A percentile compares a stretch with the other conserved stretches of the same genome.
These are phyloP conservation scores for Carcina quercana DNA, from an alignment of 2,888 invertebrate species.

Conservation along the genomic window DNA sequence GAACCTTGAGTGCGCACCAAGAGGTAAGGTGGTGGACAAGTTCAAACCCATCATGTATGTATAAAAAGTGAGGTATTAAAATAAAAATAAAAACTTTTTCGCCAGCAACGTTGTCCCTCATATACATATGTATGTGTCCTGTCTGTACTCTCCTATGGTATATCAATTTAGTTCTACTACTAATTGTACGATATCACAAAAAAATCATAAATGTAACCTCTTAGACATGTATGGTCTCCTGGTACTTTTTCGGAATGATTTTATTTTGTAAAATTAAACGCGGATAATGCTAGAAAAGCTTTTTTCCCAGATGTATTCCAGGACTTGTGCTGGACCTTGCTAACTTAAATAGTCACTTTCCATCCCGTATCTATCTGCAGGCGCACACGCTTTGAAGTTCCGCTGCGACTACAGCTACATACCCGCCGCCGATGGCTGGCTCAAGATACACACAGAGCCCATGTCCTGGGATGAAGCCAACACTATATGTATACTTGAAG, in stretches of 20 bases:
- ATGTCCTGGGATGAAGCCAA: conserved; percentile 29
- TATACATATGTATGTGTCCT: no score
- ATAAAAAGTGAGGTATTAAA: no score
- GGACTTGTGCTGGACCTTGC: neutral
- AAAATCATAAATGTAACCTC: neutral
- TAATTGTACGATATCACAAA: no score
- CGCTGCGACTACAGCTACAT: conserved; percentile 26
- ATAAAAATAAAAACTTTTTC: no score
- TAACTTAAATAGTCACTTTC: neutral
- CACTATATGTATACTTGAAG: conserved; percentile 28
- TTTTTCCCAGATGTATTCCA: neutral
- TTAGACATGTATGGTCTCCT: neutral
- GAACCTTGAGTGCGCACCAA: no score
- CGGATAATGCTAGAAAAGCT: neutral
- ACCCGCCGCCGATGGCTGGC: conserved; percentile 22
- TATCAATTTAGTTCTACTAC: no score
- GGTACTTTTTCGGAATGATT: neutral
- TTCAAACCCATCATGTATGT: no score
- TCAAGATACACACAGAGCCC: conserved; percentile 28
- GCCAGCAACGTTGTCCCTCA: no score
- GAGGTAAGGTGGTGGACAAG: no score
- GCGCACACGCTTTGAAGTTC: conserved; percentile 18
- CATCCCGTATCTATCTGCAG: neutral
- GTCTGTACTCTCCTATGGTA: no score
- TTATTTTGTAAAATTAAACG: neutral